Conservation (phyloP, 2,113 vertebrate species). For the Podilymbus podiceps region DNA sequence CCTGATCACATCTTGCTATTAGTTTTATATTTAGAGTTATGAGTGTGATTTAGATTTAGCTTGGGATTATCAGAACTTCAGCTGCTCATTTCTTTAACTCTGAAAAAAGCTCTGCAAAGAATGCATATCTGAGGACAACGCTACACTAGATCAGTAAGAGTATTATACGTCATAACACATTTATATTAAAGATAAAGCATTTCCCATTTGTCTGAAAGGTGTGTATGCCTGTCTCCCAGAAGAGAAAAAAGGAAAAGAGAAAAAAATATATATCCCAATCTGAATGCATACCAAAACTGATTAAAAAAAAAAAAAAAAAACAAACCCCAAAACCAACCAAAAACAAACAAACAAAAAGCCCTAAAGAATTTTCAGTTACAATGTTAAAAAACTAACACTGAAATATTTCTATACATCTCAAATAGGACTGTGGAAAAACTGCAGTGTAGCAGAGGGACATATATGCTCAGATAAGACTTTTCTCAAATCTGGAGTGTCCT, state of each 20-base stretch:
- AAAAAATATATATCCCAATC: not conserved
- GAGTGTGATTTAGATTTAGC: not conserved
- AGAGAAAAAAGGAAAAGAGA: not conserved
- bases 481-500: not conserved
- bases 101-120: not conserved
- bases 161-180: not conserved
- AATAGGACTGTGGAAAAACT: not conserved
- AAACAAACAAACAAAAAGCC: not conserved
- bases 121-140: not conserved
- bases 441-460: not conserved
- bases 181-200: not conserved
- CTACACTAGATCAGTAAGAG: not conserved
- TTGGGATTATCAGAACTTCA: conserved; percentile 20
- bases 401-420: not conserved
- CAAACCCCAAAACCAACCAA: no score
- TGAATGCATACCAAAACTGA: not conserved
- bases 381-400: not conserved
- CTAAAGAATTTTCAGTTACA: not conserved
- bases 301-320: not conserved
- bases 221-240: not conserved
- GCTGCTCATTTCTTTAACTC: conserved; percentile 22
- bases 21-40: conserved; percentile 12
- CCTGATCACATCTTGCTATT: not conserved
- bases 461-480: not conserved
- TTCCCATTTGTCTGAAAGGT: not conserved